Percentiles rank a stretch among this genome's conserved stretches.
phyloP scores from a whole-genome alignment of 2,888 invertebrate species.

The Cheilosia variabilis region DNA sequence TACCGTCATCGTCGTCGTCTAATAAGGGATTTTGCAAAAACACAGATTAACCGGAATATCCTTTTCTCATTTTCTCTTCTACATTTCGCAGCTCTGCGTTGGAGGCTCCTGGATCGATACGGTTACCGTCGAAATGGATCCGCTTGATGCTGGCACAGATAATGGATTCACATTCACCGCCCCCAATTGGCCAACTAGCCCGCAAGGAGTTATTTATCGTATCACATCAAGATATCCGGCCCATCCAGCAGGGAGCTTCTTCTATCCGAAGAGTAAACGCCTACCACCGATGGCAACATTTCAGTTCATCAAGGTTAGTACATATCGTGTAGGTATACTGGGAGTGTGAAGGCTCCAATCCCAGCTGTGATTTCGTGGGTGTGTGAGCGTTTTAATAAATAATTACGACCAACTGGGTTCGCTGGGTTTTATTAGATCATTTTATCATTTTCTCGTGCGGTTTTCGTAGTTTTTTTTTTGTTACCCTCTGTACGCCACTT shows the following conservation, averaged over 20 bases:
- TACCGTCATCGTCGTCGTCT: constrained; percentile 16
- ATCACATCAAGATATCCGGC: constrained; percentile 95
- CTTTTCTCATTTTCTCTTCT: constrained; percentile 55
- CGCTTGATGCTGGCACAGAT: constrained; percentile 96
- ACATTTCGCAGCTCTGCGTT: constrained; percentile 89
- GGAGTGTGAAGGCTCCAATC: background rate
- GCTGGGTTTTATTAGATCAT: constrained; percentile 71
- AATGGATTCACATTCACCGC: constrained; percentile 98
- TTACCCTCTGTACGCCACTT: background rate
- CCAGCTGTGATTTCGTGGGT: constrained; percentile 8
- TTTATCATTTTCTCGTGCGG: constrained; percentile 32
- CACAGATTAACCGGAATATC: constrained; percentile 61
- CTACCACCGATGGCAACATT: constrained; percentile 95
- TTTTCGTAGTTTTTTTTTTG: background rate
- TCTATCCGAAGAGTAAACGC: constrained; percentile 94
- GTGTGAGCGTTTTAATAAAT: constrained; percentile 57
- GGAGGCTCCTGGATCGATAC: constrained; percentile 96
- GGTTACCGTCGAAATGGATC: constrained; percentile 95
- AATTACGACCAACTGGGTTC: constrained; percentile 63
- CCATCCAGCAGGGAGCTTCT: constrained; percentile 97
- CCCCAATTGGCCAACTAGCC: constrained; percentile 97
- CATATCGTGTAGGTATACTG: background rate
- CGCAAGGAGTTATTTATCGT: constrained; percentile 93
- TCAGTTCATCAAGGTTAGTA: constrained; percentile 93
- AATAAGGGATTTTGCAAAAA: constrained; percentile 57